These are phyloP conservation scores for Varanus komodoensis DNA, from an alignment of 2,113 vertebrate genomes.

Conservation along the genomic window DNA sequence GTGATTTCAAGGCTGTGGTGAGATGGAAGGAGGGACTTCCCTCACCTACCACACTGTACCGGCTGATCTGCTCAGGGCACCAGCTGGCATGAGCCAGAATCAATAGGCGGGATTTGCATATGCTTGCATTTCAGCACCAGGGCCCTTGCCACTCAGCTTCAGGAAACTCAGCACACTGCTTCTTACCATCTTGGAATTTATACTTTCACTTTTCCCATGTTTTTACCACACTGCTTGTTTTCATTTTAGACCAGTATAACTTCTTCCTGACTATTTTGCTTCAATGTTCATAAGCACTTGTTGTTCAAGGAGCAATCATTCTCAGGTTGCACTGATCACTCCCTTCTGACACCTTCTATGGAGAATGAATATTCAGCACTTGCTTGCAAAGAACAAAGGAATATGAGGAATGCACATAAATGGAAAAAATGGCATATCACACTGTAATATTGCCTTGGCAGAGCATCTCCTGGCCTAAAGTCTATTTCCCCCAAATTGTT, in stretches of 20 bases:
- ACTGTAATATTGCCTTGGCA: neutral
- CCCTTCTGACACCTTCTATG: neutral
- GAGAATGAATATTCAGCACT: neutral
- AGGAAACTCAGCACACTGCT: conserved; percentile 46
- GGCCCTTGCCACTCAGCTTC: conserved; percentile 36
- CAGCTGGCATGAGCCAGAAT: conserved; percentile 64
- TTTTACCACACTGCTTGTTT: conserved; percentile 20
- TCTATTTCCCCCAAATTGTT: too few species aligned
- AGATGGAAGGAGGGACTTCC: neutral
- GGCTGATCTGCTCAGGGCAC: conserved; percentile 41
- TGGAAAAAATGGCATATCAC: neutral
- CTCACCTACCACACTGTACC: neutral
- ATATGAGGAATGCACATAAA: neutral
- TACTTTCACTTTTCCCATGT: conserved; percentile 33
- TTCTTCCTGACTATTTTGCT: neutral
- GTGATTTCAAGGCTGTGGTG: neutral
- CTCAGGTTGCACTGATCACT: neutral
- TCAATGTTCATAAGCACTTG: neutral
- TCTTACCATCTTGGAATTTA: conserved; percentile 25
- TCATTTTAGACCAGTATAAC: neutral
- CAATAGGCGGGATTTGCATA: conserved; percentile 60
- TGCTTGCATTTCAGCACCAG: conserved; percentile 39
- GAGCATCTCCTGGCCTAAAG: neutral
- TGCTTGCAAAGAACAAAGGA: neutral
- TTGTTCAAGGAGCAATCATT: neutral